Base-by-base conservation (phyloP, 2,888 invertebrate species). In the Busseola fusca region DNA sequence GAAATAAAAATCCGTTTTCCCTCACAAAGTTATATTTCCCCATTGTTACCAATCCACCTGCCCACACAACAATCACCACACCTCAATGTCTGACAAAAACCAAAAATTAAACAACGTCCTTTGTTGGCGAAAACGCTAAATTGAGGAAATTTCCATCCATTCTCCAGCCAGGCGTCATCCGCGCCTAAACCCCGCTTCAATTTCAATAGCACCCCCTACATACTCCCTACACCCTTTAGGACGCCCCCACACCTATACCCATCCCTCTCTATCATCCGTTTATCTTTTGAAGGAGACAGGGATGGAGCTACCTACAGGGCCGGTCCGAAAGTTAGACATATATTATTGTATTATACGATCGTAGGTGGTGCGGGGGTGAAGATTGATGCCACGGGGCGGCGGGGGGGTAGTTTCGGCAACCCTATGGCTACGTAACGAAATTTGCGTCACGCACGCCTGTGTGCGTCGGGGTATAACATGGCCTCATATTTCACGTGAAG, bases 61-160 rank as follows among this genome's bases (percentile, higher is more conserved):
- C 80, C 78, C 81, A 84, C 81, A 86, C 83, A 88, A 85, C 84
- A 85, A 86, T 84, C 82, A 86, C 87, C 89, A 90, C 92, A 92
- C 93, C 93, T 93, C 91, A 91, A 91, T 88, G 90, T 89, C 90
- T 90, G 90, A 90, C 93, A 92, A 93, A 94, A 94, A 93, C 93
- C 94, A 94, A 95, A 95, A 95, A 95, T 95, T 95, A 95, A 95
- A 95, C 95, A 95, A 91, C 91, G 91, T 93, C 92, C 94, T 94
- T 95, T 95, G 95, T 95, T 94, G 94, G 93, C 91, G 94, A 95
- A 94, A 95, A 95, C 94, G 95, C 93, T 94, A 95, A 95, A 95
- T 95, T 95, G 95, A 95, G 95, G 95, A 95, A 95, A 95, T 95
- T 95, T 95, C 94, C 95, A 95, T 95, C 95, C 95, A 95, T 95